phyloP scores from a whole-genome alignment of 2,888 invertebrate species.

The Sclerodermus sp. region DNA sequence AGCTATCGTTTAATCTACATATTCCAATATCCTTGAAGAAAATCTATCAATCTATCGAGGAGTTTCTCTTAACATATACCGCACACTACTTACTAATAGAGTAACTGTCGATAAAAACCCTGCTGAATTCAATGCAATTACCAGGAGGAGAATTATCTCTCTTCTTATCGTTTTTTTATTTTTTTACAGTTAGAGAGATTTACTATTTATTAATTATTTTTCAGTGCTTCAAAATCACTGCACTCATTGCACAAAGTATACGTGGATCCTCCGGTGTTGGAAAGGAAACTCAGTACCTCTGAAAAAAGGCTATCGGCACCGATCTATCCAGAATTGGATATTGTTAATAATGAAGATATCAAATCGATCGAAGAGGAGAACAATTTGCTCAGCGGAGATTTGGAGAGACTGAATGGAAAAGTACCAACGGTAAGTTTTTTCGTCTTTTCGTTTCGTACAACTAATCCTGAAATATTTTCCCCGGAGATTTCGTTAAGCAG shows the following conservation, averaged over 20 bases:
- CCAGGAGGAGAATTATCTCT: no score
- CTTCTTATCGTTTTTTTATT: no score
- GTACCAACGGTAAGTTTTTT: constrained; percentile 44
- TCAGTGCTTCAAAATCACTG: constrained; percentile 36
- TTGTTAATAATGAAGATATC: constrained; percentile 40
- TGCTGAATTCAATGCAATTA: no score
- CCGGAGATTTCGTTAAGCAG: no score
- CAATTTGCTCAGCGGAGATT: constrained; percentile 49
- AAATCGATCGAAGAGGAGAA: constrained; percentile 51
- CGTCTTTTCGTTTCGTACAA: background rate
- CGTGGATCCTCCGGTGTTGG: constrained; percentile 26
- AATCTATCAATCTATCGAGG: no score
- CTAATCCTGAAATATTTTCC: no score
- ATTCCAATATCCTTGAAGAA: no score
- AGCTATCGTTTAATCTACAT: no score
- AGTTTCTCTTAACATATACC: constrained; percentile 6
- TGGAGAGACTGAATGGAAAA: constrained; percentile 48
- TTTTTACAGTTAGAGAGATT: background rate
- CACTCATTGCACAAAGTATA: constrained; percentile 47
- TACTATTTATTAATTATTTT: background rate
- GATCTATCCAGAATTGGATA: constrained; percentile 46
- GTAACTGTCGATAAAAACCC: no score
- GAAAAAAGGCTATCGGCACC: constrained; percentile 51
- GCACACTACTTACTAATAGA: background rate
- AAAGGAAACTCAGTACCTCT: constrained; percentile 41